A percentile compares a stretch with the other conserved stretches of the same genome.
Conservation (phyloP, 1,140 invertebrate species). For the Platyura marginata region DNA sequence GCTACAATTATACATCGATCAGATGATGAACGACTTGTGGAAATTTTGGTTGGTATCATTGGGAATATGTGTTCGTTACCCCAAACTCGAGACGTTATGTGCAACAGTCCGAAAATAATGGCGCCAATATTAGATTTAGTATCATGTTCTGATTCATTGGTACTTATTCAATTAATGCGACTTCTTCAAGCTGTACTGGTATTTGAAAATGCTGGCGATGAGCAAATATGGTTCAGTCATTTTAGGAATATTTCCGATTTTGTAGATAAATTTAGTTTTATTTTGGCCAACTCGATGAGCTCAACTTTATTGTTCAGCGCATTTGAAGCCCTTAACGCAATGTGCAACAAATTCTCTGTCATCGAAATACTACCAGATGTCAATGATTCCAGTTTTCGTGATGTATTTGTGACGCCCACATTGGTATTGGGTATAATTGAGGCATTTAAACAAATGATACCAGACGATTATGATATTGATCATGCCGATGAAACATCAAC, state of each 20-base stretch:
- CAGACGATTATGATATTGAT: background rate
- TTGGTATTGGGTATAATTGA: constrained; percentile 16
- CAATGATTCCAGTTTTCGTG: constrained; percentile 13
- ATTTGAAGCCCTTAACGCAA: constrained; percentile 33
- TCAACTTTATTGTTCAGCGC: constrained; percentile 33
- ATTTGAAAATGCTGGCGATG: constrained; percentile 26
- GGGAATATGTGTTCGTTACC: constrained; percentile 47
- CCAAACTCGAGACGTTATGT: constrained; percentile 25
- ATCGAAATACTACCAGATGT: constrained; percentile 9
- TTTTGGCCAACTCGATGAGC: constrained; percentile 46
- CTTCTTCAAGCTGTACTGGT: constrained; percentile 34
- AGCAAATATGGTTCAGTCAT: constrained; percentile 27
- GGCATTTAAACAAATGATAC: constrained; percentile 17
- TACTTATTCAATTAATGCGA: constrained; percentile 44
- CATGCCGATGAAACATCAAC: background rate
- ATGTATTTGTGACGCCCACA: constrained; percentile 15
- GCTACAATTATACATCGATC: constrained; percentile 25
- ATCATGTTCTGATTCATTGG: constrained; percentile 36
- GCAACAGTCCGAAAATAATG: constrained; percentile 24
- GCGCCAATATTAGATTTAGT: constrained; percentile 32
- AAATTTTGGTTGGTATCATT: constrained; percentile 53
- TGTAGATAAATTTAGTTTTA: constrained; percentile 35
- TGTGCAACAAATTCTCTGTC: constrained; percentile 24
- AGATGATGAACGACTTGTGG: constrained; percentile 35
- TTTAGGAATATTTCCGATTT: constrained; percentile 28